Evolutionary conservation across 2,797 vertebrate species (phyloP).

Genomic region (Furcifer pardalis): DNA sequence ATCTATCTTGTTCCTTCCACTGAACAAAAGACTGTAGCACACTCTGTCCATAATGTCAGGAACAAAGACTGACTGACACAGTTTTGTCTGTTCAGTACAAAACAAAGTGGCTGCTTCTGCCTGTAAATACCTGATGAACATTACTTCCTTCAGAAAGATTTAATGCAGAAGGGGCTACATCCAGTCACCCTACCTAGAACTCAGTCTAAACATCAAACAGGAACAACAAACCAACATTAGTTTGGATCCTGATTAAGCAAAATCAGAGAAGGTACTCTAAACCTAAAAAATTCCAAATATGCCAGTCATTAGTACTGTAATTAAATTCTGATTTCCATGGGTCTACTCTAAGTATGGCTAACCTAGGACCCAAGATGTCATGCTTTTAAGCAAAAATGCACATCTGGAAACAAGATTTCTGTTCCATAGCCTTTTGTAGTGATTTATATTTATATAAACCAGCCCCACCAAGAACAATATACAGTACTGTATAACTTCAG

Average conservation of each 20-base stretch:
- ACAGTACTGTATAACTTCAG: no score
- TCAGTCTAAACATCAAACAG: background rate
- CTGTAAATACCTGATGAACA: background rate
- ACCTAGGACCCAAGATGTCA: background rate
- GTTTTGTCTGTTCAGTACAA: background rate
- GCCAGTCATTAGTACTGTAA: background rate
- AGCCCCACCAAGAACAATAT: no score
- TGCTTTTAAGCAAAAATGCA: background rate
- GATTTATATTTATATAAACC: no score
- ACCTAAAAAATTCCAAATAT: background rate
- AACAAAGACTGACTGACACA: background rate
- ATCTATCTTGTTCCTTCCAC: background rate
- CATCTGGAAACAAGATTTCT: background rate
- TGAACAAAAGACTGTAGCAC: constrained; percentile 2
- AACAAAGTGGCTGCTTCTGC: background rate
- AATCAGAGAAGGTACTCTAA: background rate
- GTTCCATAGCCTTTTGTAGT: background rate
- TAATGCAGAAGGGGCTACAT: background rate
- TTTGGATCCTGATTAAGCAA: background rate
- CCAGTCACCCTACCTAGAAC: background rate
- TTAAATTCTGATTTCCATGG: background rate
- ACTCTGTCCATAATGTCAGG: background rate
- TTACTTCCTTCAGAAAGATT: background rate
- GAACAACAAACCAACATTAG: background rate
- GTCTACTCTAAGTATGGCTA: background rate